These are phyloP conservation scores for Glaucidium brasilianum DNA, from an alignment of 2,113 vertebrate species.

Conservation along the genomic window DNA sequence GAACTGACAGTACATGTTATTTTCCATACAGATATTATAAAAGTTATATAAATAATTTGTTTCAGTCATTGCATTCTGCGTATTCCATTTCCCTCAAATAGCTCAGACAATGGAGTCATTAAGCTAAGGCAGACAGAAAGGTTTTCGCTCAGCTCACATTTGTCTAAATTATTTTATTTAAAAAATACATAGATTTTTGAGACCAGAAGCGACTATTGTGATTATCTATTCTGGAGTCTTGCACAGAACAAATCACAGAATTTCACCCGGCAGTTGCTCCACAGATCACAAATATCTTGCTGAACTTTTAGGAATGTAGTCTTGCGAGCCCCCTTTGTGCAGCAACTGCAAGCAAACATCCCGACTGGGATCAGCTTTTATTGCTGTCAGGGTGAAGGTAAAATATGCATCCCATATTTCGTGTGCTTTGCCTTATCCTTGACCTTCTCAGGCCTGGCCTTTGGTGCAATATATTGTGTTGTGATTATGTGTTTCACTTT, in stretches of 20 bases:
- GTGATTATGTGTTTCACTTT: not conserved
- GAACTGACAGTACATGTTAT: not conserved
- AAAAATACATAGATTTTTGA: not conserved
- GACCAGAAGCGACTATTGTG: not conserved
- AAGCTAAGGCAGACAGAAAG: not conserved
- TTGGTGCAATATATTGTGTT: not conserved
- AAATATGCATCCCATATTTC: not conserved
- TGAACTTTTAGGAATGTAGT: not conserved
- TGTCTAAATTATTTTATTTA: not conserved
- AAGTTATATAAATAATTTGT: not conserved
- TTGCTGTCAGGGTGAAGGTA: not conserved
- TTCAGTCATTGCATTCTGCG: not conserved
- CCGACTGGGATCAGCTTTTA: not conserved
- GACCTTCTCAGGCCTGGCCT: not conserved
- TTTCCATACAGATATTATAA: not conserved
- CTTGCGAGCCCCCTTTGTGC: not conserved
- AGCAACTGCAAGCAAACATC: not conserved
- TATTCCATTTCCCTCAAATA: not conserved
- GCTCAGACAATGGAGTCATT: not conserved
- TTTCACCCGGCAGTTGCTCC: not conserved
- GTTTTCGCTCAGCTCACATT: not conserved
- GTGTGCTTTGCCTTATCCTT: not conserved
- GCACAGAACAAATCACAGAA: not conserved
- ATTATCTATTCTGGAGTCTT: not conserved
- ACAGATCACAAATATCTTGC: not conserved